phyloP scores from a whole-genome alignment of 2,797 vertebrate species.

The Tolypeutes matacus region DNA sequence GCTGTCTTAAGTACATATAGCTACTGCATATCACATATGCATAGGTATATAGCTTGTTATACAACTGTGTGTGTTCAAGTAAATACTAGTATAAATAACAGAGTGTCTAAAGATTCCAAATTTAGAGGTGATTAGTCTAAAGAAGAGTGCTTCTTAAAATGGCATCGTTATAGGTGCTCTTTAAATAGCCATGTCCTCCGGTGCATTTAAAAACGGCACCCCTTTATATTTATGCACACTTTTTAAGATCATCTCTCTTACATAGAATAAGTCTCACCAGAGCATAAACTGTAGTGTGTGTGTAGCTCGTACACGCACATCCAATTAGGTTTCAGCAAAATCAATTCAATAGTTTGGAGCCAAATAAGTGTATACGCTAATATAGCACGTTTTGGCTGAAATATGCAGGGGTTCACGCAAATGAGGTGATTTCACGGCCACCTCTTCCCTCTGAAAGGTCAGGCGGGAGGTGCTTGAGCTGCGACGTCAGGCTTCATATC shows the following conservation, averaged over 20 bases:
- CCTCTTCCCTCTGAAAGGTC: not conserved
- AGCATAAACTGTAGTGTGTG: not conserved
- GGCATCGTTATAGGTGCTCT: not conserved
- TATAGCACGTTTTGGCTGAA: not conserved
- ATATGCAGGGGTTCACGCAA: not conserved
- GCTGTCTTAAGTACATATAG: not conserved
- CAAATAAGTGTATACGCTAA: not conserved
- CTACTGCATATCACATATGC: not conserved
- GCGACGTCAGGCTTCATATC: not conserved
- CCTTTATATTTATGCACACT: not conserved
- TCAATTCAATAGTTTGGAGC: not conserved
- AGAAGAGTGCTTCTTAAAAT: not conserved
- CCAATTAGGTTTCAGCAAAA: not conserved
- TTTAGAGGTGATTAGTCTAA: slow-evolving; percentile 1
- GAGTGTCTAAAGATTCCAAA: not conserved
- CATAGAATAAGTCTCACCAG: not conserved
- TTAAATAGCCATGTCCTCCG: not conserved
- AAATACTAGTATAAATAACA: not conserved
- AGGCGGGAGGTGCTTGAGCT: not conserved
- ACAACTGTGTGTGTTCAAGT: not conserved
- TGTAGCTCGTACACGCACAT: not conserved
- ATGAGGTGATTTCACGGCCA: not conserved
- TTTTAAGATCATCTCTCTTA: not conserved
- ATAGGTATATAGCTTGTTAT: not conserved
- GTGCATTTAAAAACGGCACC: not conserved